Conservation (phyloP, 2,113 vertebrate species). For the Syngnathus floridae region DNA sequence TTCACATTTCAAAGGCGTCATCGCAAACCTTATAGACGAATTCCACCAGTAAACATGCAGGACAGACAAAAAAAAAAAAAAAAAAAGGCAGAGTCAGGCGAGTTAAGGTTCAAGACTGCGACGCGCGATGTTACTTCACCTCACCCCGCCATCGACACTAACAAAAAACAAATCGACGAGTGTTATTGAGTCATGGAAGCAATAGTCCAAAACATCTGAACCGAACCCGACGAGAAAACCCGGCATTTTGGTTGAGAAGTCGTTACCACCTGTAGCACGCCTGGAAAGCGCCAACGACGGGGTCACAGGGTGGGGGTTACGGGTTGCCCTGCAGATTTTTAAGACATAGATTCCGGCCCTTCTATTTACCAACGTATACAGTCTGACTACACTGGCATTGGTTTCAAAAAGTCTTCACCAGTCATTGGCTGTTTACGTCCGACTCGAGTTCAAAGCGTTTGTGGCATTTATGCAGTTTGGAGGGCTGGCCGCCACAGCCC, state of each 20-base stretch:
- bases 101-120: conserved; percentile 26
- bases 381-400: conserved; percentile 45
- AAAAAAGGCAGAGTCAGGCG: conserved; percentile 19
- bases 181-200: neutral
- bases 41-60: conserved; percentile 59
- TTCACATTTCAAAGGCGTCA: conserved; percentile 48
- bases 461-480: conserved; percentile 49
- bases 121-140: conserved; percentile 6
- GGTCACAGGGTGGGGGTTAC: conserved; percentile 19
- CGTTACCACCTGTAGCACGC: neutral
- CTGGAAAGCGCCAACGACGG: conserved; percentile 21
- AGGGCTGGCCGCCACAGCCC: conserved; percentile 32
- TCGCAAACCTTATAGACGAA: conserved; percentile 30
- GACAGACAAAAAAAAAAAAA: conserved; percentile 35
- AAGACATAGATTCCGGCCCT: conserved; percentile 54
- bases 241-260: neutral
- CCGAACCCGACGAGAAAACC: neutral
- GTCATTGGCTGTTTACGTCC: conserved; percentile 45
- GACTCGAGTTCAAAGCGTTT: conserved; percentile 49
- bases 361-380: conserved; percentile 24
- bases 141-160: neutral
- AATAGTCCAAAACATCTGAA: neutral
- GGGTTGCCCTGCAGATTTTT: conserved; percentile 44
- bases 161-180: conserved; percentile 25
- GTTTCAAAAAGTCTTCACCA: conserved; percentile 40